Evolutionary conservation across 2,797 vertebrate species (phyloP).

Genomic region (Poecilia wingei): DNA sequence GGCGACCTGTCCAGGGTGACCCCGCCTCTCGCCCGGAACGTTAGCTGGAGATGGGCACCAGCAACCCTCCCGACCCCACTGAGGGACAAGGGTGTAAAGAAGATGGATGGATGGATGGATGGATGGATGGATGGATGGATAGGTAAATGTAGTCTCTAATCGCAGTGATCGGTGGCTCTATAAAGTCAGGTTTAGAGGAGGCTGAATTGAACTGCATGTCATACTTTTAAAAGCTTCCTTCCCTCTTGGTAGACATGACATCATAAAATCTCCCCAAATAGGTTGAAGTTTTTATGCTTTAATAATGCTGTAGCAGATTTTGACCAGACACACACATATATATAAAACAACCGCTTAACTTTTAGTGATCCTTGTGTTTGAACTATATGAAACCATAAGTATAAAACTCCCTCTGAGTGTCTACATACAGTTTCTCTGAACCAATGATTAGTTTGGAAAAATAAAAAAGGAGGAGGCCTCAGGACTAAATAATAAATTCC

Average conservation of each 20-base stretch:
- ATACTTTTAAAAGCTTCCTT: background rate
- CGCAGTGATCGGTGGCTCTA: background rate
- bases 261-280: background rate
- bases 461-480: constrained; percentile 9
- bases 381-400: background rate
- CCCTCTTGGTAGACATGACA: background rate
- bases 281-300: background rate
- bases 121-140: too few relatives aligned
- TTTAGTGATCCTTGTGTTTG: background rate
- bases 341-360: background rate
- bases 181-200: background rate
- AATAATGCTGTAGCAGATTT: background rate
- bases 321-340: background rate
- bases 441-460: background rate
- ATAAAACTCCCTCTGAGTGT: background rate
- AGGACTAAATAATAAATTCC: constrained; percentile 60
- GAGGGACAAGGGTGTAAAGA: too few relatives aligned
- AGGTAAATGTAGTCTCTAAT: too few relatives aligned
- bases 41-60: too few relatives aligned
- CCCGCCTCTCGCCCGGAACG: too few relatives aligned
- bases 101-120: too few relatives aligned
- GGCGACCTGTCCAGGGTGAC: too few relatives aligned
- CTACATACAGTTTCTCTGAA: background rate
- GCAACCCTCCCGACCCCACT: too few relatives aligned
- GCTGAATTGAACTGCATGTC: background rate